Conservation (phyloP, 2,888 invertebrate genomes). For the Sminthurinus aureus region DNA sequence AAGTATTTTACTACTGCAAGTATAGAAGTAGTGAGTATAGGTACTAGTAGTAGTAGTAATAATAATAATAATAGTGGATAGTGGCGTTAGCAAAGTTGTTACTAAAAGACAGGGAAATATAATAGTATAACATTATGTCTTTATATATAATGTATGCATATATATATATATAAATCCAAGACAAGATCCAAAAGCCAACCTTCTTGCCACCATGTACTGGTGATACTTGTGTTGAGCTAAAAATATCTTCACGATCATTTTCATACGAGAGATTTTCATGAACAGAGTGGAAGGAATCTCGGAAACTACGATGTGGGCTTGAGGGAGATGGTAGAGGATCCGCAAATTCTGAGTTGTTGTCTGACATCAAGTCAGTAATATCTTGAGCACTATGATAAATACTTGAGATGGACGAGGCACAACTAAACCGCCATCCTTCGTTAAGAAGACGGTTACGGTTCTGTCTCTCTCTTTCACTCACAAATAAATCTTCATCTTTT, state of each 20-base stretch:
- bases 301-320: constrained; percentile 51
- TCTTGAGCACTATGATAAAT: constrained; percentile 59
- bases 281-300: constrained; percentile 49
- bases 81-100: not conserved
- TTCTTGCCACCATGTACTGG: constrained; percentile 57
- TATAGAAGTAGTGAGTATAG: no score
- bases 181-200: not conserved
- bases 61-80: no score
- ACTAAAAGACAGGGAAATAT: constrained; percentile 14
- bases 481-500: constrained; percentile 22
- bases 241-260: constrained; percentile 56
- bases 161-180: no score
- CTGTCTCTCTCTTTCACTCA: constrained; percentile 32
- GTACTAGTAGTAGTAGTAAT: no score
- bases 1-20: no score
- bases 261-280: constrained; percentile 50
- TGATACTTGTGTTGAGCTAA: constrained; percentile 57
- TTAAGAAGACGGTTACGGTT: constrained; percentile 6
- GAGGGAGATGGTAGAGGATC: constrained; percentile 53
- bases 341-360: constrained; percentile 50
- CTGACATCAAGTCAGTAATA: constrained; percentile 58
- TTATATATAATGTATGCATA: no score
- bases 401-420: constrained; percentile 55
- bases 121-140: no score
- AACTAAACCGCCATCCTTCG: constrained; percentile 57